Percentiles rank a stretch among this genome's conserved stretches.
Evolutionary conservation across 2,113 vertebrate species (phyloP).

Genomic region (Rhinopithecus roxellana): DNA sequence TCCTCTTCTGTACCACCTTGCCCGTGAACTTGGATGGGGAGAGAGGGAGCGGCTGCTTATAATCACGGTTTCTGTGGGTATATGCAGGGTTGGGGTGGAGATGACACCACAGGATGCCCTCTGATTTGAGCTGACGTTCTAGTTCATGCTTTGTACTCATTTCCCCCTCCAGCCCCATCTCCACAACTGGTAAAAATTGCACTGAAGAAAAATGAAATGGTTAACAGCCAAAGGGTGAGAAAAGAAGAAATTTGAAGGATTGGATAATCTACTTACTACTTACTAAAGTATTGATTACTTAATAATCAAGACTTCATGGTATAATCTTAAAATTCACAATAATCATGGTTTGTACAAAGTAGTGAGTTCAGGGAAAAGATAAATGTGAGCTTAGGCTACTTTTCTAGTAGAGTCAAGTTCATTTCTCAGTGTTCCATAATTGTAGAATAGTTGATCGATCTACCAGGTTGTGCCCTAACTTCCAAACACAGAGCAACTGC

Average conservation of each 20-base stretch:
- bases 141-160: not conserved
- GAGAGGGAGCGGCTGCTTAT: not conserved
- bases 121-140: not conserved
- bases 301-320: not conserved
- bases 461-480: not conserved
- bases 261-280: not conserved
- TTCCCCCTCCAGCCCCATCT: not conserved
- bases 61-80: not conserved
- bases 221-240: not conserved
- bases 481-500: constrained; percentile 11
- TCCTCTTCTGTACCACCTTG: not conserved
- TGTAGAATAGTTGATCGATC: not conserved
- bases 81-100: not conserved
- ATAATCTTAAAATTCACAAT: not conserved
- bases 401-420: not conserved
- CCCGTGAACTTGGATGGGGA: not conserved
- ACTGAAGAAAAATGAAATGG: not conserved
- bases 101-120: not conserved
- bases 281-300: not conserved
- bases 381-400: constrained; percentile 6
- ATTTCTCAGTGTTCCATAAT: not conserved
- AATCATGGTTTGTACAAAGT: not conserved
- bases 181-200: not conserved
- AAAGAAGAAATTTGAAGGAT: not conserved
- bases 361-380: not conserved